phyloP scores from a whole-genome alignment of 1,140 invertebrate species.

The Calliphora vicina region DNA sequence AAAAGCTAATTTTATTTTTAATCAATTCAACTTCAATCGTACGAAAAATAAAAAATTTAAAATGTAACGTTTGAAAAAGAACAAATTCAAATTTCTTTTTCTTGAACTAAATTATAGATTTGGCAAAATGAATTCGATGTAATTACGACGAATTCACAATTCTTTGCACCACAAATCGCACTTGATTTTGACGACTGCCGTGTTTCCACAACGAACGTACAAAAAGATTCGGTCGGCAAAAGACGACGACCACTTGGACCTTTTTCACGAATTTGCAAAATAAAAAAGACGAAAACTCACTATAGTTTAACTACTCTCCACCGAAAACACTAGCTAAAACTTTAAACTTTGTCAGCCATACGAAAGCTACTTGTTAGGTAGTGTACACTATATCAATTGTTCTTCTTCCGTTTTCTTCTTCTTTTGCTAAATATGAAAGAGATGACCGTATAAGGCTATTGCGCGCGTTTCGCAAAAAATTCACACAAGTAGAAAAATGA shows the following conservation, averaged over 20 bases:
- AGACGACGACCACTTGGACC: constrained; percentile 4
- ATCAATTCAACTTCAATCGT: constrained; percentile 13
- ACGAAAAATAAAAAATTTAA: constrained; percentile 7
- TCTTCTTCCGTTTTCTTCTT: background rate
- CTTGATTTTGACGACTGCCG: constrained; percentile 32
- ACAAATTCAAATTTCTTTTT: background rate
- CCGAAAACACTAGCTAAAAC: background rate
- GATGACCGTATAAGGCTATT: background rate
- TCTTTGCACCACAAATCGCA: constrained; percentile 34
- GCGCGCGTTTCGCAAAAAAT: constrained; percentile 7
- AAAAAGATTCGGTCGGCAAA: constrained; percentile 15
- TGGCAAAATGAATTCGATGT: constrained; percentile 33
- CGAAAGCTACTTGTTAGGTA: too few species aligned
- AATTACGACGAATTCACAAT: constrained; percentile 31
- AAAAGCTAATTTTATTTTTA: constrained; percentile 11
- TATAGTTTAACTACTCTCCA: background rate
- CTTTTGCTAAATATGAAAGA: background rate
- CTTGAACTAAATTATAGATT: constrained; percentile 29
- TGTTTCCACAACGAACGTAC: constrained; percentile 28
- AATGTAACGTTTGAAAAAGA: constrained; percentile 13
- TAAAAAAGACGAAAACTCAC: background rate
- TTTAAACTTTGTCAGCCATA: background rate
- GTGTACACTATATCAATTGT: background rate
- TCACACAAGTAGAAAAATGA: background rate
- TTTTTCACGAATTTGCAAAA: background rate